Base-by-base conservation (phyloP, 2,797 vertebrate genomes). In the Vultur gryphus region DNA sequence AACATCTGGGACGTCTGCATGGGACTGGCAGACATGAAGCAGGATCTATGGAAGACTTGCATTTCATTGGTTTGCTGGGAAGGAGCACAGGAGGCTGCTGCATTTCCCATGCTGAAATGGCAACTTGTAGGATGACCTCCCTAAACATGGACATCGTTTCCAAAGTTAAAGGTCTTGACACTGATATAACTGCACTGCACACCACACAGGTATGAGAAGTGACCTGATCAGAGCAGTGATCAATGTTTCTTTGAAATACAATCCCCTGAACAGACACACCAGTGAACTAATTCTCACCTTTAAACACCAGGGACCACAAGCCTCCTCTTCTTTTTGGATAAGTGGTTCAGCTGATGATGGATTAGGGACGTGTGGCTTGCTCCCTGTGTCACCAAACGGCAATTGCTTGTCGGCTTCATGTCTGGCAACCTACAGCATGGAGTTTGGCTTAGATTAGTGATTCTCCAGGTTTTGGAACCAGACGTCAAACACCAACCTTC, bases 281-380 rank as follows among this genome's bases (percentile, higher is more conserved):
- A 37, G 4, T 26, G 35, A 79, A 59, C 2, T 20, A 41, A 57
- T 61, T 35, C 64, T 90, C 66, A 99, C 99, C 98, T 99, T 98
- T 23, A 84, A 80, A 95, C 99, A 99, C 72, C 90, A 89, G 11
- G 98, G 95, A 14, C 89, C 58, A 90, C 99, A 99, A 37, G 98
- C 97, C 39, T 98, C 98, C 90, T 98, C 92, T 43, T 98, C 98
- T 89, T 98, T 98, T 23, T 72, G 78, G 39, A 11, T 41, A 10
- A 43, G 46, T 25, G 75, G 54, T 12, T 66, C 71, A 59, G 67
- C 24, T 64, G 89, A n/a, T 13, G 73, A 58, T 7, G 52, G 41
- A 35, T 70, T 20, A 25, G 72, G 46, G 37, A 48, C 0, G 1
- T 29, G 31, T 29, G 37, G 10, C 28, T 83, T 81, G 44, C 15